These are phyloP conservation scores for Phallusia fumigata DNA, from an alignment of 23 tunicate species.

Conservation along the genomic window DNA sequence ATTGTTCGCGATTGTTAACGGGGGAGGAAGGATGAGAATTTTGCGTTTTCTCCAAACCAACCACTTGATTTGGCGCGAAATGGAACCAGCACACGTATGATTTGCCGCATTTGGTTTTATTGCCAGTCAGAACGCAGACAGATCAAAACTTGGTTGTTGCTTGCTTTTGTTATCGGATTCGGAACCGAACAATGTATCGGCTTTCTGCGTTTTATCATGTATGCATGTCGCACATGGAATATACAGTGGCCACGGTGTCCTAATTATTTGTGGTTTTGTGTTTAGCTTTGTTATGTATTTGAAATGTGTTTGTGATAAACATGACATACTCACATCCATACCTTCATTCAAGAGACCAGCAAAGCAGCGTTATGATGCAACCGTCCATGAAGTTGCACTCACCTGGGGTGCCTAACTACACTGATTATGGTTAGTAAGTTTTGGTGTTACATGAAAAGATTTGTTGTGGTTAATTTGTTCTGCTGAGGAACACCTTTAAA, in stretches of 20 bases:
- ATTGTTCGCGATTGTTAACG: not conserved
- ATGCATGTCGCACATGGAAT: no score
- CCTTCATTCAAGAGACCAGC: conserved; percentile 29
- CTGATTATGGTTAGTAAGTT: conserved; percentile 31
- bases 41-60: not conserved
- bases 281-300: not conserved
- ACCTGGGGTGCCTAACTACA: conserved; percentile 9
- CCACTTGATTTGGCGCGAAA: conserved; percentile 6
- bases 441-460: no score
- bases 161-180: not conserved
- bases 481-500: no score
- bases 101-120: no score
- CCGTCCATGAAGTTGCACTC: conserved; percentile 33
- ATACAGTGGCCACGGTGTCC: not conserved
- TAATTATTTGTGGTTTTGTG: not conserved
- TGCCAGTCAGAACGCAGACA: no score
- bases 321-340: conserved; percentile 44
- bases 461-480: no score
- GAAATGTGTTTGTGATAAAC: not conserved
- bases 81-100: not conserved
- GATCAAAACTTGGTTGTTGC: no score
- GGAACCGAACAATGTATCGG: not conserved
- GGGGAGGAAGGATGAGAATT: not conserved
- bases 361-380: conserved; percentile 31
- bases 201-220: no score